These are phyloP conservation scores for Heteromormyrus szaboi DNA, from an alignment of 2,797 vertebrate species.

Conservation along the genomic window DNA sequence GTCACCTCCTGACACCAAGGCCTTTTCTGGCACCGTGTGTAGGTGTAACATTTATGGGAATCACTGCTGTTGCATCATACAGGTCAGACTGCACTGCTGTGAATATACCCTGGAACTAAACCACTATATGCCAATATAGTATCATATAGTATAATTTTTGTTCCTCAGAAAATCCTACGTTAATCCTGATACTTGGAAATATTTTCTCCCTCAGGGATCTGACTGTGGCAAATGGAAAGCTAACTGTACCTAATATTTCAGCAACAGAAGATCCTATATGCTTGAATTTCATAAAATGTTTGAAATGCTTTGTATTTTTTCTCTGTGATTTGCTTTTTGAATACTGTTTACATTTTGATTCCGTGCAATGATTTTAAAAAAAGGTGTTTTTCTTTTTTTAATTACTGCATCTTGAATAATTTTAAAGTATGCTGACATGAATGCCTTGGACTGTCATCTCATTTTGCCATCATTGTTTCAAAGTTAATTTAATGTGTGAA, in stretches of 20 bases:
- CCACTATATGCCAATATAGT: conserved; percentile 21
- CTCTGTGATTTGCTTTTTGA: background rate
- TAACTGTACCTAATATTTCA: background rate
- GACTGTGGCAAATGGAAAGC: background rate
- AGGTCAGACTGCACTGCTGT: conserved; percentile 25
- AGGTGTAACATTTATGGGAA: conserved; percentile 33
- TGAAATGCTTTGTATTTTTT: background rate
- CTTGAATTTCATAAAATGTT: background rate
- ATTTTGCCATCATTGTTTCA: background rate
- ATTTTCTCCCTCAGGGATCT: background rate
- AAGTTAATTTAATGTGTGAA: background rate
- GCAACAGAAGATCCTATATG: background rate
- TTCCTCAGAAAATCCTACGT: background rate
- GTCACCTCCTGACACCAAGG: background rate
- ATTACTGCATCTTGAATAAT: background rate
- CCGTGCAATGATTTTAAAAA: background rate
- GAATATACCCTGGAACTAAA: conserved; percentile 23
- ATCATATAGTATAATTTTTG: background rate
- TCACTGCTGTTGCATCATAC: conserved; percentile 26
- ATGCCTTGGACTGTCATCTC: background rate
- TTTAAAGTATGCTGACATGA: background rate
- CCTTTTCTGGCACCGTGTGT: conserved; percentile 25
- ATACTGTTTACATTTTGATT: background rate
- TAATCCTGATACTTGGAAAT: background rate
- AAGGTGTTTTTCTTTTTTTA: background rate